Conservation (phyloP, 53 echinoderm and acorn worm species). For the Henricia sp. region DNA sequence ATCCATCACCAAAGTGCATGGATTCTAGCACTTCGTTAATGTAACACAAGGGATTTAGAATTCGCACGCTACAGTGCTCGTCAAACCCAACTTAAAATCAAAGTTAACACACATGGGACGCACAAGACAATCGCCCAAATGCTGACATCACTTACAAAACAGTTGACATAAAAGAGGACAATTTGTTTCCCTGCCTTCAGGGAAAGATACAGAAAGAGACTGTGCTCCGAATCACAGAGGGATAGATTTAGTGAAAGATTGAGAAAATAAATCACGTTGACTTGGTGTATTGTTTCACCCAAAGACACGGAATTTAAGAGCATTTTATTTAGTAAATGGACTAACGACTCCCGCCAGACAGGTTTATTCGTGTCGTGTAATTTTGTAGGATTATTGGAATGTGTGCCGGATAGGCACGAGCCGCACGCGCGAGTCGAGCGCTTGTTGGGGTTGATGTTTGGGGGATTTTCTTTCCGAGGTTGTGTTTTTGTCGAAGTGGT, state of each 20-base stretch:
- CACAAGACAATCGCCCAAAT: no score
- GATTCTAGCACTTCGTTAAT: slow-evolving; percentile 1
- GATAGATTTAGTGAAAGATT: neutral
- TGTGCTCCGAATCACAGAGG: neutral
- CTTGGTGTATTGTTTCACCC: slow-evolving; percentile 22
- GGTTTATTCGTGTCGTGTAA: neutral
- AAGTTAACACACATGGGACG: no score
- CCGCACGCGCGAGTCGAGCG: no score
- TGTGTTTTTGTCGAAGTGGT: no score
- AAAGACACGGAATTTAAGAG: neutral
- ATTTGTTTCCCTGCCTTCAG: no score
- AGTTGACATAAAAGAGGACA: no score
- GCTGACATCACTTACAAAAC: no score
- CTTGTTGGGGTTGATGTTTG: no score
- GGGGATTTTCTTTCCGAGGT: no score
- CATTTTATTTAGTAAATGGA: slow-evolving; percentile 40
- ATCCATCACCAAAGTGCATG: slow-evolving; percentile 42
- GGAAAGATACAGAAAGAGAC: no score
- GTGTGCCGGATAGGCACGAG: no score
- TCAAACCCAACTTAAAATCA: neutral
- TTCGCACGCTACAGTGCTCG: neutral
- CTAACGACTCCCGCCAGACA: neutral
- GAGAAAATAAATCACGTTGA: slow-evolving; percentile 7
- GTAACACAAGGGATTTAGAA: neutral
- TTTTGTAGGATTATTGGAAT: no score